Conservation (phyloP, 2,797 vertebrate genomes). For the Capromys pilorides region DNA sequence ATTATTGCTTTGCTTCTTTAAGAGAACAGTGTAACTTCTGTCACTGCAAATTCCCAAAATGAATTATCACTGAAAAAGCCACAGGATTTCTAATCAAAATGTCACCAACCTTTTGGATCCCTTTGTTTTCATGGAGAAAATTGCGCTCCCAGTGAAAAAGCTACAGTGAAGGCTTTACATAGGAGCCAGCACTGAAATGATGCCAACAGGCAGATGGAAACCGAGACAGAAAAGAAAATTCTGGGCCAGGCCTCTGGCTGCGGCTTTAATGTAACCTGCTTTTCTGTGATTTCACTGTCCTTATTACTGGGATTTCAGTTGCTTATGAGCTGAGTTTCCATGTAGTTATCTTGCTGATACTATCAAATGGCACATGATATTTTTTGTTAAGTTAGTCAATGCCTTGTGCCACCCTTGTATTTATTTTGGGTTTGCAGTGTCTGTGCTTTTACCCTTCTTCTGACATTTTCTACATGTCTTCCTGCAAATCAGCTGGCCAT, state of each 20-base stretch:
- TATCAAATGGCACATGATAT: slow-evolving; percentile 73
- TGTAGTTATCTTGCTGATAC: slow-evolving; percentile 70
- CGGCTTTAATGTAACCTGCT: slow-evolving; percentile 53
- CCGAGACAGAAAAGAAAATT: slow-evolving; percentile 47
- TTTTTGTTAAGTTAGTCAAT: slow-evolving; percentile 77
- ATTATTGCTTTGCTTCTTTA: not conserved
- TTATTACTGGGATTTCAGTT: slow-evolving; percentile 65
- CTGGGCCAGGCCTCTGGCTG: slow-evolving; percentile 57
- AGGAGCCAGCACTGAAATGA: slow-evolving; percentile 46
- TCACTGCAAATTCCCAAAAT: slow-evolving; percentile 15
- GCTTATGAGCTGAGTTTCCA: slow-evolving; percentile 74
- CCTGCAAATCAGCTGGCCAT: slow-evolving; percentile 58
- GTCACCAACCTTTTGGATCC: slow-evolving; percentile 27
- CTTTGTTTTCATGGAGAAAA: slow-evolving; percentile 56
- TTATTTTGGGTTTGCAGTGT: slow-evolving; percentile 75
- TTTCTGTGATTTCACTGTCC: slow-evolving; percentile 33
- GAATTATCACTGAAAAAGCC: slow-evolving; percentile 33
- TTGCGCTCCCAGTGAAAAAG: slow-evolving; percentile 27
- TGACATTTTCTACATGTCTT: slow-evolving; percentile 75
- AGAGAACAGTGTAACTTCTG: slow-evolving; percentile 7
- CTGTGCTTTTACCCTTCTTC: slow-evolving; percentile 70
- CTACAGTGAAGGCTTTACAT: slow-evolving; percentile 42
- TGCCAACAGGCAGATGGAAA: slow-evolving; percentile 64
- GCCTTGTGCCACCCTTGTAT: slow-evolving; percentile 50
- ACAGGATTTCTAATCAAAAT: slow-evolving; percentile 43